A percentile compares a stretch with the other conserved stretches of the same genome.
Evolutionary conservation across 2,113 vertebrate species (phyloP).

Genomic region (Rhipidura dahli): DNA sequence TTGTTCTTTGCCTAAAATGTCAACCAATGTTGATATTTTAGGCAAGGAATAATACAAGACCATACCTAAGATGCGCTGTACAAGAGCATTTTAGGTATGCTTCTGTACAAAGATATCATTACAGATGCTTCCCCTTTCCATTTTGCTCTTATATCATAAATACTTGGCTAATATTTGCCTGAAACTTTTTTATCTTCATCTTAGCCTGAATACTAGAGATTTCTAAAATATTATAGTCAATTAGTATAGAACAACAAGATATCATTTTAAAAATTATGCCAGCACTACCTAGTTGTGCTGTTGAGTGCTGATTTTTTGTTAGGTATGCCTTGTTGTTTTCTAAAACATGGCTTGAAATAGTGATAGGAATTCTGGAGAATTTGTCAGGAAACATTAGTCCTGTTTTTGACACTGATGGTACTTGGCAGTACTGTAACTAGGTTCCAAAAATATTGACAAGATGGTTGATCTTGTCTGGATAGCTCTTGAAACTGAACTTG

Average conservation of each 20-base stretch:
- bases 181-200: not conserved
- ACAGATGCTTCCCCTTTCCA: fast-evolving
- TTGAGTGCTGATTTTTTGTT: not conserved
- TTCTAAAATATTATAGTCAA: not conserved
- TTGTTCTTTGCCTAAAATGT: not conserved
- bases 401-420: conserved; percentile 17
- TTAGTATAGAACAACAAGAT: not conserved
- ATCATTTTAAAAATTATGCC: not conserved
- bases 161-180: not conserved
- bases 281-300: not conserved
- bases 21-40: too few relatives aligned
- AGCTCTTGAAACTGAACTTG: conserved; percentile 27
- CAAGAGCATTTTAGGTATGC: too few relatives aligned
- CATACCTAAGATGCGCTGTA: too few relatives aligned
- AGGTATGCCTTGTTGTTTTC: not conserved
- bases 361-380: not conserved
- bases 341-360: not conserved
- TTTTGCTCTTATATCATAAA: not conserved
- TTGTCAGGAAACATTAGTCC: not conserved
- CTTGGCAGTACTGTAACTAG: not conserved
- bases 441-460: conserved; percentile 30
- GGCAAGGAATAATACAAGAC: too few relatives aligned
- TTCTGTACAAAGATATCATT: not conserved
- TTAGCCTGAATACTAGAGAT: not conserved
- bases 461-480: conserved; percentile 15